These are phyloP conservation scores for Bufo bufo DNA, from an alignment of 2,113 vertebrate species.

Conservation along the genomic window DNA sequence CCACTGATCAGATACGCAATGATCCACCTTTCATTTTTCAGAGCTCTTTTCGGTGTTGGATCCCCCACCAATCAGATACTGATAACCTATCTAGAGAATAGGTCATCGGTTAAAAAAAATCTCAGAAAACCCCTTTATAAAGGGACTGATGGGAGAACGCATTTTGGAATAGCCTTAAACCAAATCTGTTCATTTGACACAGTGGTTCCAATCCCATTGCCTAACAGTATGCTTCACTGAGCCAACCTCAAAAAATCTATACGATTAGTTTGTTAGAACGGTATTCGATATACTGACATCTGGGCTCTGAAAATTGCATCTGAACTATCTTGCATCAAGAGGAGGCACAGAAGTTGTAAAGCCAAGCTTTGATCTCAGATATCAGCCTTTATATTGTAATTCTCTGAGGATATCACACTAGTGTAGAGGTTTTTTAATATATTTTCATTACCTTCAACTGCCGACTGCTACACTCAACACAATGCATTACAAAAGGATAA, in stretches of 20 bases:
- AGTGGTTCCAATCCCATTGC: too few relatives aligned
- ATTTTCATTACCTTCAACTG: slow-evolving; percentile 28
- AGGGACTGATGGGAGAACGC: too few relatives aligned
- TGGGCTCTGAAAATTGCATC: not conserved
- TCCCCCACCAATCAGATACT: too few relatives aligned
- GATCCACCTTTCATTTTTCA: too few relatives aligned
- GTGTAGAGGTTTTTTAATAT: slow-evolving; percentile 3
- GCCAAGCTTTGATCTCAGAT: not conserved
- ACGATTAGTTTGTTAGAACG: not conserved
- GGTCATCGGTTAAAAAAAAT: too few relatives aligned
- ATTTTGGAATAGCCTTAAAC: too few relatives aligned
- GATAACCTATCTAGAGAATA: too few relatives aligned
- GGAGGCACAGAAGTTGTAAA: not conserved
- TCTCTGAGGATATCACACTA: not conserved
- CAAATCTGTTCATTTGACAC: too few relatives aligned
- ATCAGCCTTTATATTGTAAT: not conserved
- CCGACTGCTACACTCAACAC: slow-evolving; percentile 12
- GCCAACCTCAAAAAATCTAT: not conserved
- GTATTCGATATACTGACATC: not conserved
- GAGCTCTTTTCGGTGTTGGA: too few relatives aligned
- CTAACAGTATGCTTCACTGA: too few relatives aligned
- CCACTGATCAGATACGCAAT: too few relatives aligned
- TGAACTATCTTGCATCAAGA: not conserved
- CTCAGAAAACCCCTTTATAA: too few relatives aligned
- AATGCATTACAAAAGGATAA: slow-evolving; percentile 18